Evolutionary conservation across 2,888 invertebrate species (phyloP).

Genomic region (Ormia ochracea): DNA sequence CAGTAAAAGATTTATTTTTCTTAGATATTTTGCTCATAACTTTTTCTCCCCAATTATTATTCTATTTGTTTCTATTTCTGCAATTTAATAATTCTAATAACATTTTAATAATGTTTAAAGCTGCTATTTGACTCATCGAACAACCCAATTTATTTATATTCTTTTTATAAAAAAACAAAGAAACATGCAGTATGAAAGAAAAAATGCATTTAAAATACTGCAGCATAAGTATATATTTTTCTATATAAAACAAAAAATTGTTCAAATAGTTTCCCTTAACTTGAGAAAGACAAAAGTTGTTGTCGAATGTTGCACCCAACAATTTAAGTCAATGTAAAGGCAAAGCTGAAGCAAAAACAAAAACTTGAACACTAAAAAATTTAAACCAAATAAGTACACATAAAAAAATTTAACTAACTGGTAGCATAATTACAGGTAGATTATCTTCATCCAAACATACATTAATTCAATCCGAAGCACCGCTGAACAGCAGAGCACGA

Average conservation of each 20-base stretch:
- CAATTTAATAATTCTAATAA: no score
- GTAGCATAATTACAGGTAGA: conserved; percentile 59
- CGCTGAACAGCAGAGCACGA: conserved; percentile 30
- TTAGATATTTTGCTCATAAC: no score
- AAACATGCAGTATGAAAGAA: background rate
- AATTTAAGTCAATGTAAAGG: conserved; percentile 35
- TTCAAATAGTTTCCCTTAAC: conserved; percentile 46
- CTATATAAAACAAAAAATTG: conserved; percentile 48
- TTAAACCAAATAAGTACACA: conserved; percentile 59
- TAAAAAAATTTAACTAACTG: conserved; percentile 58
- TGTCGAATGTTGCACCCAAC: conserved; percentile 54
- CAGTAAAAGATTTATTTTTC: no score
- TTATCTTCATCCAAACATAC: conserved; percentile 56
- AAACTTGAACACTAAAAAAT: conserved; percentile 53
- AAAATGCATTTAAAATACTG: conserved; percentile 45
- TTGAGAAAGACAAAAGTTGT: conserved; percentile 39
- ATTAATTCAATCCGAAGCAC: conserved; percentile 38
- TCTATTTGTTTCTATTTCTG: no score
- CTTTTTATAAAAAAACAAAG: conserved; percentile 41
- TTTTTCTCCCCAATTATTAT: no score
- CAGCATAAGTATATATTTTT: conserved; percentile 29
- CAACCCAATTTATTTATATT: conserved; percentile 4
- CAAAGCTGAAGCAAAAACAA: conserved; percentile 6
- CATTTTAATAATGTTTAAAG: no score
- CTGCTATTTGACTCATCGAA: background rate